A percentile compares a stretch with the other conserved stretches of the same genome.
phyloP scores from a whole-genome alignment of 37 sponge, comb jelly and placozoan species.

The Theonella swinhoei region DNA sequence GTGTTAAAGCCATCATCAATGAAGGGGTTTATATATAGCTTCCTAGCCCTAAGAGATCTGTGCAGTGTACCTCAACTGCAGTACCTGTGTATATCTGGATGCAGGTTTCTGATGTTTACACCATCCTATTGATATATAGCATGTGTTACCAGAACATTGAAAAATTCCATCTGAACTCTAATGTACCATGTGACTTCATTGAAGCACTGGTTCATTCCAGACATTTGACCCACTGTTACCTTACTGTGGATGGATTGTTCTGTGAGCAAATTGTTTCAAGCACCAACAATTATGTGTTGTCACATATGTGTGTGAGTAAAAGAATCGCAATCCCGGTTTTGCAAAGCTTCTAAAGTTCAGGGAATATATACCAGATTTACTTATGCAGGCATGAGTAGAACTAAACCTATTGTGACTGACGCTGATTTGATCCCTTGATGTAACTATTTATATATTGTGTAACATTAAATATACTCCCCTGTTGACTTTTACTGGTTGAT shows the following conservation, averaged over 20 bases:
- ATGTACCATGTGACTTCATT: background rate
- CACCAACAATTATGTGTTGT: background rate
- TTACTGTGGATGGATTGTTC: background rate
- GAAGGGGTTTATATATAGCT: too few relatives aligned
- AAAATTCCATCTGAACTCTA: background rate
- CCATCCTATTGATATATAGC: background rate
- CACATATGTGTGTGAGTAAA: too few relatives aligned
- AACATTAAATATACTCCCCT: too few relatives aligned
- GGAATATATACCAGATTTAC: too few relatives aligned
- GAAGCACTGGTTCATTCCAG: background rate
- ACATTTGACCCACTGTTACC: background rate
- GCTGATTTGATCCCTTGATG: too few relatives aligned
- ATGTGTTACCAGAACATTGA: background rate
- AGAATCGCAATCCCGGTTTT: too few relatives aligned
- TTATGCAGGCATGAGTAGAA: too few relatives aligned
- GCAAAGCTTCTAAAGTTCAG: too few relatives aligned
- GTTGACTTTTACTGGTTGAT: too few relatives aligned
- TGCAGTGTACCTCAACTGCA: background rate
- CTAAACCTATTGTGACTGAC: too few relatives aligned
- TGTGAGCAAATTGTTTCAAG: background rate
- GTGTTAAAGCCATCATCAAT: background rate
- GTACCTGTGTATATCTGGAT: background rate
- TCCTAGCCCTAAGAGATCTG: background rate
- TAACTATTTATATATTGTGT: too few relatives aligned
- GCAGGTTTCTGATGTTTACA: too few relatives aligned